phyloP scores from a whole-genome alignment of 2,888 invertebrate species.

The Caradrina clavipalpis region DNA sequence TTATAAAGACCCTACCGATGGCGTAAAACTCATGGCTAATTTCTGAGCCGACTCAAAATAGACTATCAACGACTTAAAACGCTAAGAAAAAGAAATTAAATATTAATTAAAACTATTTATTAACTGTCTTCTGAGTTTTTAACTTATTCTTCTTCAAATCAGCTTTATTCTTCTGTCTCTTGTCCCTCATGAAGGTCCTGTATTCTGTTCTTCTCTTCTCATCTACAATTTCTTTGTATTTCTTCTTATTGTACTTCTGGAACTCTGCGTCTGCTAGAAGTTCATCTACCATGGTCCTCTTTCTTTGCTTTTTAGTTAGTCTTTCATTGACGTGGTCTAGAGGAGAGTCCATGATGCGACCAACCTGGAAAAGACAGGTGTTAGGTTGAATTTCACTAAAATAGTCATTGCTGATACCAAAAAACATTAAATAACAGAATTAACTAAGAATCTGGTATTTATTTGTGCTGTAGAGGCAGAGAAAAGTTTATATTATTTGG shows the following conservation, averaged over 20 bases:
- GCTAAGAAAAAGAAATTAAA: too few relatives aligned
- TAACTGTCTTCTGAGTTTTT: constrained; percentile 73
- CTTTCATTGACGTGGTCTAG: constrained; percentile 96
- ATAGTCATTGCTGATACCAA: too few relatives aligned
- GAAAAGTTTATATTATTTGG: too few relatives aligned
- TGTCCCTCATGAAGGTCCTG: constrained; percentile 94
- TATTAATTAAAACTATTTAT: constrained; percentile 39
- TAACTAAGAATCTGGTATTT: too few relatives aligned
- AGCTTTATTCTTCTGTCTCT: constrained; percentile 92
- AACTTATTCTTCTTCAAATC: constrained; percentile 83
- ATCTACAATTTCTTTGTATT: constrained; percentile 94
- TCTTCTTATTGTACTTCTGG: constrained; percentile 94
- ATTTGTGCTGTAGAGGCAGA: too few relatives aligned
- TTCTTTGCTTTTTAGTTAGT: constrained; percentile 96
- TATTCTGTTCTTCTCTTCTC: constrained; percentile 93
- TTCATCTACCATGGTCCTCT: constrained; percentile 98
- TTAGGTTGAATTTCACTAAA: not conserved
- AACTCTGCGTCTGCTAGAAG: constrained; percentile 97
- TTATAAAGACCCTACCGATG: too few relatives aligned
- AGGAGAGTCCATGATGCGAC: constrained; percentile 95
- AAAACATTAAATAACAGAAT: too few relatives aligned
- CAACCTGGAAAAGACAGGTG: constrained; percentile 89
- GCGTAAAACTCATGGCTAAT: not conserved
- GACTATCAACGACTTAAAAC: not conserved
- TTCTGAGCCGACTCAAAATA: not conserved